A percentile compares a stretch with the other conserved stretches of the same genome.
Conservation (phyloP, 2,113 vertebrate genomes). For the Sturnira hondurensis region DNA sequence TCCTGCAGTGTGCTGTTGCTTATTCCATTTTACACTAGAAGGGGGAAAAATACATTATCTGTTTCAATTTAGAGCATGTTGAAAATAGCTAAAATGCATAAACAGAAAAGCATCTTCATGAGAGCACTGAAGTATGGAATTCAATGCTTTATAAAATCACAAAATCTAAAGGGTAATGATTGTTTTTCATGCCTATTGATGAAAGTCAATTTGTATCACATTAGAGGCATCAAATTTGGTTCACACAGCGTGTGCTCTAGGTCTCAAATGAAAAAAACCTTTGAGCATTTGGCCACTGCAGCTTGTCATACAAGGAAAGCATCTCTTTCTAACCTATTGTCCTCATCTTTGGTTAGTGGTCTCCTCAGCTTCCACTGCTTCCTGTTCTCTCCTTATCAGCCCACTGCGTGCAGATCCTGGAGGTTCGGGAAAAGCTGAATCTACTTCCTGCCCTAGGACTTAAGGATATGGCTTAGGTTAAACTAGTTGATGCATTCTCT, state of each 20-base stretch:
- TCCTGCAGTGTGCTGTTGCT: slow-evolving; percentile 75
- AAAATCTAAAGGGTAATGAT: slow-evolving; percentile 34
- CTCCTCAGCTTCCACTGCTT: not conserved
- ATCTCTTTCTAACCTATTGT: not conserved
- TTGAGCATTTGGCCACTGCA: not conserved
- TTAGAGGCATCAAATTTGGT: not conserved
- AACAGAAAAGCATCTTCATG: slow-evolving; percentile 19
- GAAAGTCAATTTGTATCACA: slow-evolving; percentile 25
- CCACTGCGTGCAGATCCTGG: not conserved
- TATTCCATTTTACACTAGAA: slow-evolving; percentile 56
- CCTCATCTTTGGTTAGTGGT: not conserved
- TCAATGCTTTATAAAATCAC: not conserved
- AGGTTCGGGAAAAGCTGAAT: not conserved
- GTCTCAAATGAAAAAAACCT: not conserved
- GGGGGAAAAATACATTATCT: slow-evolving; percentile 46
- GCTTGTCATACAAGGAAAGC: not conserved
- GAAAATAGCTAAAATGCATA: slow-evolving; percentile 35
- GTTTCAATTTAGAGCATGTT: slow-evolving; percentile 51
- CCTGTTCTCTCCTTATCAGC: not conserved
- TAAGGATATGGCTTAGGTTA: not conserved
- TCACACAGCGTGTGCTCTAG: not conserved
- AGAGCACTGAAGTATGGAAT: not conserved
- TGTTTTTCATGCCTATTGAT: not conserved
- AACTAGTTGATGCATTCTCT: not conserved
- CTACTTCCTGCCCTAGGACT: not conserved